A percentile compares a stretch with the other conserved stretches of the same genome.
Evolutionary conservation across 2,113 vertebrate species (phyloP).

Genomic region (Aphyosemion australe): DNA sequence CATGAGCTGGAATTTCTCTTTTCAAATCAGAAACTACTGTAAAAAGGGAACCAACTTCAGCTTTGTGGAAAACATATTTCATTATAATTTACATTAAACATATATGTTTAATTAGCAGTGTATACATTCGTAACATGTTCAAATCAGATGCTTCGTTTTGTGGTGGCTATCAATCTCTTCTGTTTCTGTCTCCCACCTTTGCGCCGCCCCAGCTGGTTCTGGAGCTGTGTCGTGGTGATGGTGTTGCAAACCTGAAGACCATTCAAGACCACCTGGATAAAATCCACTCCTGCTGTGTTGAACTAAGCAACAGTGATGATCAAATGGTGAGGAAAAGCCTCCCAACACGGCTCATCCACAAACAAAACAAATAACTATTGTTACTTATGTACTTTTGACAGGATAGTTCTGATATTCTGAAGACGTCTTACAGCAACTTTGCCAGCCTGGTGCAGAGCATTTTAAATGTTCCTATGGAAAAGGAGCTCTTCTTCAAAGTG

Average conservation of each 20-base stretch:
- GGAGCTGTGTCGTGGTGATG: slow-evolving; percentile 62
- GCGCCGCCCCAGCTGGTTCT: slow-evolving; percentile 51
- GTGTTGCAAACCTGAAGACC: slow-evolving; percentile 39
- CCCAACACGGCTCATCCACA: not conserved
- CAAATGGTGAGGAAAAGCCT: slow-evolving; percentile 38
- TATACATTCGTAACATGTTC: too few species aligned
- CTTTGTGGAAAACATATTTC: too few species aligned
- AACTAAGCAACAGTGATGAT: slow-evolving; percentile 38
- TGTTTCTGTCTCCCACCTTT: not conserved
- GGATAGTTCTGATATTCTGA: slow-evolving; percentile 44
- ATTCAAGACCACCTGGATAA: slow-evolving; percentile 68
- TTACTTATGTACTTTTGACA: slow-evolving; percentile 17
- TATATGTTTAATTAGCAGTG: too few species aligned
- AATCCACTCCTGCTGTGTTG: slow-evolving; percentile 50
- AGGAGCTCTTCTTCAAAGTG: slow-evolving; percentile 64
- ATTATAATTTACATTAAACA: too few species aligned
- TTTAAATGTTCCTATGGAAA: slow-evolving; percentile 58
- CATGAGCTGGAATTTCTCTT: too few species aligned
- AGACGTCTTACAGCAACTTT: slow-evolving; percentile 58
- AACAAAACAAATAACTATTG: not conserved
- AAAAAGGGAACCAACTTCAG: too few species aligned
- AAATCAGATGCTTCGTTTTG: not conserved
- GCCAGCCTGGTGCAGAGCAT: slow-evolving; percentile 60
- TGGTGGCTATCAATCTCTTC: too few species aligned
- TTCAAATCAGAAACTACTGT: too few species aligned